Base-by-base conservation (phyloP, 2,113 vertebrate genomes). In the Muntiacus muntjak region DNA sequence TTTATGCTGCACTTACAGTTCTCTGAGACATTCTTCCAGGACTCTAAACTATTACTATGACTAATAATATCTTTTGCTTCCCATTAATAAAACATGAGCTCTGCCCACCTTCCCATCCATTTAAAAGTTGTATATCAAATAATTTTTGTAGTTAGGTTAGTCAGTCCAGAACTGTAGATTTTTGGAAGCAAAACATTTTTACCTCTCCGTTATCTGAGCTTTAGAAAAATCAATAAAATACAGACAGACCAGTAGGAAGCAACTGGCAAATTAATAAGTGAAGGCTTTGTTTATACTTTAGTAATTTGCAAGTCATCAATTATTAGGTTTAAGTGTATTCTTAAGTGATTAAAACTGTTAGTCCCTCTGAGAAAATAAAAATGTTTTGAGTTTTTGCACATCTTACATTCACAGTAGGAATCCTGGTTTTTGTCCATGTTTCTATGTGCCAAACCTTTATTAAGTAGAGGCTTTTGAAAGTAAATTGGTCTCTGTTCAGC, bases 291-390 rank as follows among this genome's bases (percentile, higher is more conserved):
- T 91, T 95, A 94, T 16, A 50, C 9, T 94, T 94, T 23, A 89
- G 62, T 92, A 92, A 94, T n/a, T 74, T 82, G 40, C 28, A 94
- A 89, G 47, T 54, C 90, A 94, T 81, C 71, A 92, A 30, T 82
- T 82, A 83, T 33, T 71, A 94, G 57, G 3, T 88, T 83, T 74
- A 88, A 95, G 25, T 92, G 40, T 74, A 89, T 86, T 91, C 36
- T 89, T n/a, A n/a, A n/a, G n/a, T 89, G 40, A 94, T 92, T 89
- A 93, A 95, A 94, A 95, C 36, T 92, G 4, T 54, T 40, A 43
- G 25, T 82, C 25, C 6, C 5, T 14, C 26, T 78, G 30, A 95
- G 47, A 62, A 92, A 94, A 95, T 15, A 60, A 62, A 94, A 78
- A 26, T 4, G 28, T 62, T 92, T 86, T 91, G 76, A 85, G n/a